These are phyloP conservation scores for Sebastes aleutianus DNA, from an alignment of 2,797 vertebrate species.

Conservation along the genomic window DNA sequence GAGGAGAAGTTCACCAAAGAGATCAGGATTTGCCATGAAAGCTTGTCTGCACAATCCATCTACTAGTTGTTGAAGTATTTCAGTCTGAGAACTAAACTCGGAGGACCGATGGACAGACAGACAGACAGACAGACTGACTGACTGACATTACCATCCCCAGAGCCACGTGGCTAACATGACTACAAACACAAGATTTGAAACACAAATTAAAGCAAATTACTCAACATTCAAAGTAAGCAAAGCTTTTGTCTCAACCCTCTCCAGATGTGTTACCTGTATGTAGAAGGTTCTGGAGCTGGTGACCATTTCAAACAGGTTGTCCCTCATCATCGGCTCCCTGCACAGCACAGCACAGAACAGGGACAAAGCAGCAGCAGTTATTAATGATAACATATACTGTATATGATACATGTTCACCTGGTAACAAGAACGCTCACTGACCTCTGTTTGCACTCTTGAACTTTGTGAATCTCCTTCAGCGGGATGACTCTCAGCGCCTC, in stretches of 20 bases:
- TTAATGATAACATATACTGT: neutral
- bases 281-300: slow-evolving; percentile 94
- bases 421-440: slow-evolving; percentile 58
- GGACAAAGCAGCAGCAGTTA: neutral
- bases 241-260: neutral
- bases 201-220: neutral
- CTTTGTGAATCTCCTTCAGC: slow-evolving; percentile 93
- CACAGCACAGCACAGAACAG: slow-evolving; percentile 6
- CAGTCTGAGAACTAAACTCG: too few relatives aligned
- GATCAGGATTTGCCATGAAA: neutral
- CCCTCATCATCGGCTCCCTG: slow-evolving; percentile 97
- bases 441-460: slow-evolving; percentile 97
- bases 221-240: neutral
- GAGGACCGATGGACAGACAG: too few relatives aligned
- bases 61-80: neutral
- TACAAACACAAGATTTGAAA: neutral
- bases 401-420: neutral
- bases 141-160: too few relatives aligned
- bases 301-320: slow-evolving; percentile 97
- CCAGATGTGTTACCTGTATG: slow-evolving; percentile 85
- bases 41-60: neutral
- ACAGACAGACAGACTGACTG: too few relatives aligned
- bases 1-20: too few relatives aligned
- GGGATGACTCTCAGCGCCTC: slow-evolving; percentile 91
- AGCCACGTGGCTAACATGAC: too few relatives aligned